Percentiles rank a stretch among this genome's conserved stretches.
phyloP scores from a whole-genome alignment of 2,797 vertebrate species.

The Babyrousa celebensis region DNA sequence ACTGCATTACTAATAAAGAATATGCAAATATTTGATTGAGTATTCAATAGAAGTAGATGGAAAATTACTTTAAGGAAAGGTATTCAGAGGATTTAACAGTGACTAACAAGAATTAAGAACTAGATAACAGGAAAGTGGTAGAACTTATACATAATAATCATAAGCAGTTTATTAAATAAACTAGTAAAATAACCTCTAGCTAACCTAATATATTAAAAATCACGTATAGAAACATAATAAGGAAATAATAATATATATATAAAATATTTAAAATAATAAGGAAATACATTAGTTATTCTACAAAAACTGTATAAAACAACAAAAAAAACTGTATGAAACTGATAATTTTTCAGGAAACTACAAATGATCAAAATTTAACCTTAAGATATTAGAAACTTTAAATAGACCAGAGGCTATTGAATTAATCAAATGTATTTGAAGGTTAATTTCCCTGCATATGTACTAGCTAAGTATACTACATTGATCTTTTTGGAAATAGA shows the following conservation, averaged over 20 bases:
- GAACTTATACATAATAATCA: not conserved
- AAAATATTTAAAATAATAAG: conserved; percentile 12
- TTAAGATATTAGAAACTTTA: not conserved
- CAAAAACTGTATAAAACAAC: not conserved
- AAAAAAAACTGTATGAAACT: not conserved
- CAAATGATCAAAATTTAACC: conserved; percentile 3
- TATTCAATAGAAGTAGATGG: not conserved
- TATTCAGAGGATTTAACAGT: not conserved
- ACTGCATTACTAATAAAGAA: not conserved
- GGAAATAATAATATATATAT: not conserved
- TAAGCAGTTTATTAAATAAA: not conserved
- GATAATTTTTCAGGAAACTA: not conserved
- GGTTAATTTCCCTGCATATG: not conserved
- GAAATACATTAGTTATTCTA: not conserved
- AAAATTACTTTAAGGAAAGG: not conserved
- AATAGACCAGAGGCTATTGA: not conserved
- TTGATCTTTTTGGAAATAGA: not conserved
- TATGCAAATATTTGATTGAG: conserved; percentile 11
- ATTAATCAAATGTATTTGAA: not conserved
- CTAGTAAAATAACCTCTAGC: not conserved
- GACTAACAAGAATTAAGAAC: not conserved
- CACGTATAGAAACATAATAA: not conserved
- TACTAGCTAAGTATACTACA: not conserved
- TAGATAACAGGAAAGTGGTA: not conserved
- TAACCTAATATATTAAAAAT: not conserved